Percentiles rank a stretch among this genome's conserved stretches.
Evolutionary conservation across 2,888 invertebrate species (phyloP).

Genomic region (Caenorhabditis zanzibari): DNA sequence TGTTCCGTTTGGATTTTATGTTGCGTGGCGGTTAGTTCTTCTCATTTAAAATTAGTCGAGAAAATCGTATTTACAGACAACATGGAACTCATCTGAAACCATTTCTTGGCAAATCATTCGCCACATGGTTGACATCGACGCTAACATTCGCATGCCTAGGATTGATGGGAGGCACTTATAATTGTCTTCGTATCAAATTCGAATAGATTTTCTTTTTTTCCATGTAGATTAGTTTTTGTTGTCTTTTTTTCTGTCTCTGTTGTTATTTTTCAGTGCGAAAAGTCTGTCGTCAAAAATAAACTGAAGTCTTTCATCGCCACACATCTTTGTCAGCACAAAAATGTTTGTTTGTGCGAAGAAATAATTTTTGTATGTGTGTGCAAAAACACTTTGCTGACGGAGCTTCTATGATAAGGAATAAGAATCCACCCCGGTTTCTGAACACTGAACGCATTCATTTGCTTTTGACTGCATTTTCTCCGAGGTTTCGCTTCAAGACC

Average conservation of each 20-base stretch:
- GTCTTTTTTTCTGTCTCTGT: conserved; percentile 1
- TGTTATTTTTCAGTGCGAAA: conserved; percentile 2
- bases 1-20: conserved; percentile 76
- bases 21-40: conserved; percentile 63
- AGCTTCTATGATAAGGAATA: conserved; percentile 24
- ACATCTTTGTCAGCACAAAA: conserved; percentile 30
- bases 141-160: conserved; percentile 72
- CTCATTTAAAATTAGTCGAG: neutral
- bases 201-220: conserved; percentile 5
- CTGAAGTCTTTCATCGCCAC: conserved; percentile 26
- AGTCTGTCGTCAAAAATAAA: conserved; percentile 19
- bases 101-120: conserved; percentile 69
- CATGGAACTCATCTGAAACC: conserved; percentile 67
- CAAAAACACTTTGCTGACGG: conserved; percentile 29
- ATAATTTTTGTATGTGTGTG: conserved; percentile 1
- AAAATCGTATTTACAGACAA: conserved; percentile 65
- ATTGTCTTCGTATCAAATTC: conserved; percentile 72
- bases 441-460: conserved; percentile 23
- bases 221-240: conserved; percentile 9
- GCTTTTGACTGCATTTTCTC: too few relatives aligned
- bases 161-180: conserved; percentile 73
- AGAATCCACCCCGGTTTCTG: conserved; percentile 20
- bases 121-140: conserved; percentile 71
- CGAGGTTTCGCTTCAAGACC: too few relatives aligned
- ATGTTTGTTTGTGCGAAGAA: conserved; percentile 18